Evolutionary conservation across 1,140 invertebrate genomes (phyloP).

Genomic region (Himalopsyche phryganea): DNA sequence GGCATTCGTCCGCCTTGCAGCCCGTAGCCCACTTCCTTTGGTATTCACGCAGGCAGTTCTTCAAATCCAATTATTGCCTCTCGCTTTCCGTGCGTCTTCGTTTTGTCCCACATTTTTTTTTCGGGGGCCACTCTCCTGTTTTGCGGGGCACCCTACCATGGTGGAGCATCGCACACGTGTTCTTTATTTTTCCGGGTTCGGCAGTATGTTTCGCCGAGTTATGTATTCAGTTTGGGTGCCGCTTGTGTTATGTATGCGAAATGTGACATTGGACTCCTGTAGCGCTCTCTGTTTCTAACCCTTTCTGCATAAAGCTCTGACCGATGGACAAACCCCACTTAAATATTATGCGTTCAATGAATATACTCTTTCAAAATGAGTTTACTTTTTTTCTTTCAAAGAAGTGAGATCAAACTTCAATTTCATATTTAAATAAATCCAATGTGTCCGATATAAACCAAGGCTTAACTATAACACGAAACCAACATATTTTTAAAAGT

Average conservation of each 20-base stretch:
- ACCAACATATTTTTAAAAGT: too few relatives aligned
- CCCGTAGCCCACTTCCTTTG: constrained; percentile 18
- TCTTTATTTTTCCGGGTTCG: constrained; percentile 19
- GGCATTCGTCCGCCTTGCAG: too few relatives aligned
- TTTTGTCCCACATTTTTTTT: constrained; percentile 33
- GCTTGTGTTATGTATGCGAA: constrained; percentile 32
- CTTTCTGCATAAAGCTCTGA: neutral
- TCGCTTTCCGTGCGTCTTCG: constrained; percentile 35
- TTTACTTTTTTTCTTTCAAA: too few relatives aligned
- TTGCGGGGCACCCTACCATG: neutral
- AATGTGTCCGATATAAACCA: too few relatives aligned
- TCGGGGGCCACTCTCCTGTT: constrained; percentile 10
- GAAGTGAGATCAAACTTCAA: too few relatives aligned
- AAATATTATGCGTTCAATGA: too few relatives aligned
- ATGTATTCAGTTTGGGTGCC: constrained; percentile 24
- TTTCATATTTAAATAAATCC: too few relatives aligned
- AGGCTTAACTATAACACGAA: too few relatives aligned
- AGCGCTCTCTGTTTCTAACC: constrained; percentile 5
- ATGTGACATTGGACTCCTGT: constrained; percentile 30
- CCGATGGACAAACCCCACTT: too few relatives aligned
- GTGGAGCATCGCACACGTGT: constrained; percentile 18
- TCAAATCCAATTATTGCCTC: constrained; percentile 36
- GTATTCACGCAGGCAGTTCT: constrained; percentile 32
- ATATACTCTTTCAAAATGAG: too few relatives aligned
- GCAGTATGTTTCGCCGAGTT: constrained; percentile 3